Evolutionary conservation across 1,140 invertebrate genomes (phyloP).

Genomic region (Prorops nasuta): DNA sequence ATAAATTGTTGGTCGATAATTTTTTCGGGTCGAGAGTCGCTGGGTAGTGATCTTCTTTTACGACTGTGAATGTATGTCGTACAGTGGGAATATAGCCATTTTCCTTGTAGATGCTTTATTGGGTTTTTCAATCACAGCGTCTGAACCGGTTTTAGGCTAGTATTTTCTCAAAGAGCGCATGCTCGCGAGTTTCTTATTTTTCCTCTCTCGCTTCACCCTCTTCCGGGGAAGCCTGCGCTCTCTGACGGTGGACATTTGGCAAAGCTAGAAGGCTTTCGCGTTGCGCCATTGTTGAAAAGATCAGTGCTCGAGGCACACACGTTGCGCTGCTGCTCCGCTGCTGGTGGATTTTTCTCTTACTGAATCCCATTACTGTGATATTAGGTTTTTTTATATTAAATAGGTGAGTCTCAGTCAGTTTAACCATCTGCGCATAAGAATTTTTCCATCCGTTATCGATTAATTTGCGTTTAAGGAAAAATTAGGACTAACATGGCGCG

Average conservation of each 20-base stretch:
- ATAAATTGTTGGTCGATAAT: no score
- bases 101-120: no score
- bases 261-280: slow-evolving; percentile 20
- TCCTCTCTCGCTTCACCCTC: slow-evolving; percentile 21
- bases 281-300: slow-evolving; percentile 44
- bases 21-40: no score
- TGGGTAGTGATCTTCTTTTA: no score
- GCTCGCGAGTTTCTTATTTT: slow-evolving; percentile 21
- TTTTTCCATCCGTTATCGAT: no score
- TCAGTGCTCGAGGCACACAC: slow-evolving; percentile 46
- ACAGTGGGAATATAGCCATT: no score
- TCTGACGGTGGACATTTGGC: slow-evolving; percentile 18
- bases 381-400: slow-evolving; percentile 39
- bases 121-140: slow-evolving; percentile 22
- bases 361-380: slow-evolving; percentile 47
- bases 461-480: no score
- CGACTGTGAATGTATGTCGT: no score
- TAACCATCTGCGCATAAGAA: no score
- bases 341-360: no score
- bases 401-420: slow-evolving; percentile 43
- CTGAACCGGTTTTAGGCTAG: background rate
- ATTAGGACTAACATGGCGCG: slow-evolving; percentile 21
- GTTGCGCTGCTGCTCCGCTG: no score
- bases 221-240: slow-evolving; percentile 16
- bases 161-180: slow-evolving; percentile 22